Evolutionary conservation across 2,797 vertebrate genomes (phyloP), one percentile per base, ranked within the genome.

Genomic region (Mus spretus): DNA sequence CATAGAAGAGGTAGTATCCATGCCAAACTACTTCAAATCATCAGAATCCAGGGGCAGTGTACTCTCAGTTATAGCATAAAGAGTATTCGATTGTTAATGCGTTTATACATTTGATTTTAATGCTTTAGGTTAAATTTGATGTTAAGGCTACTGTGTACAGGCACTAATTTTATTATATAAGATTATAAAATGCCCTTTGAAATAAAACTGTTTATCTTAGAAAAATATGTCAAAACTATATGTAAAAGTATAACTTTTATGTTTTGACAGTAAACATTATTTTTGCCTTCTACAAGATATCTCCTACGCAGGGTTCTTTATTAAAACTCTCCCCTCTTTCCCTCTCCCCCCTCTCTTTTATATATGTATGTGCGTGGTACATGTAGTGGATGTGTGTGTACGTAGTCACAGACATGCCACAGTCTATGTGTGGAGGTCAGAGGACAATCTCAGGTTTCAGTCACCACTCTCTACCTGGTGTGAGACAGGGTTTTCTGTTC

Each of bases 1-100:
- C 95, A 55, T 82, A 78, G 93, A 85, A 20, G 85, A 89, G 34
- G 74, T 93, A 97, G 93, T 19, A 3, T 88, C 91, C 79, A 81
- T 10, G 91, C 84, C 80, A 97, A 98, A 96, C 96, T 40, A 93
- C 31, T 94, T n/a, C 78, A 59, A 97, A 98, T 88, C 31, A 97
- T 97, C 96, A 81, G 9, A 94, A 97, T 95, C 72, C 26, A 28
- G 65, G 28, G 79, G 47, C 1, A 0, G 95, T 95, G 92, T 91
- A 86, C 83, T 67, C 82, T 86, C 63, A 70, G 28, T 88, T 26
- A 95, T 3, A 15, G 95, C 9, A 44, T 83, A 97, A 91, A 93
- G 44, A 79, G 9, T 44, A 79, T 78, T 94, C 14, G 34, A 70
- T 96, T 92, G 67, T 89, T 90, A 75, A 90, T 89, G 28, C 15